Evolutionary conservation across 2,888 invertebrate genomes (phyloP), one percentile per base, ranked within the genome.

Genomic region (Euphydryas editha): DNA sequence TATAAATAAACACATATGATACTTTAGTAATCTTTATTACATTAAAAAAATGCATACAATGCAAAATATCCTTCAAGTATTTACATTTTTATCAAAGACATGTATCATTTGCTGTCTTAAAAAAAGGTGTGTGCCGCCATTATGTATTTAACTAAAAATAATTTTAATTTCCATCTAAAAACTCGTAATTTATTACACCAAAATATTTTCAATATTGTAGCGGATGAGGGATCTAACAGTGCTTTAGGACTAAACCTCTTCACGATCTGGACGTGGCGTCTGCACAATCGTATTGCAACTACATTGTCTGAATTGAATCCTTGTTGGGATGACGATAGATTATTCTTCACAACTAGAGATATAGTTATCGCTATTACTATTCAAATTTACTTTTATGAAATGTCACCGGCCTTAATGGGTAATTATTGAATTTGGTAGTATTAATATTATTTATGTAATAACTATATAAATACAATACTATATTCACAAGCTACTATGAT

Each of bases 291-390:
- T 0, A 75, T 85, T 11, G 84, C 84, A 0, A 69, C 67, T 0
- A 51, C 76, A 6, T 65, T 86, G 37, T 68, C 73, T 0, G 17
- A 42, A 0, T 59, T 82, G 0, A 85, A 85, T 21, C 81, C 82
- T 0, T 80, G 79, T 59, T 85, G 85, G 85, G 71, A 73, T 18
- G 85, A 86, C 20, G 78, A 83, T 0, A 75, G 70, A 47, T 68
- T 84, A 0, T 85, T 82, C 65, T 60, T 75, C 17, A 74, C 72
- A 0, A 75, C 85, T 0, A 74, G 83, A 65, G 82, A 84, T n/a
- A 83, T 85, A 15, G 76, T 78, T 37, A 84, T 84, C 8, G 82
- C 82, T 15, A 71, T 72, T 10, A 66, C 44, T 3, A 54, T 76
- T 57, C 82, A 84, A 65, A 78, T 85, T 17, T 74, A 72, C 37